Evolutionary conservation across 64 coral and sea anemone genomes (phyloP), one percentile per base, ranked within the genome.

Genomic region (Dendrophyllia cribrosa): DNA sequence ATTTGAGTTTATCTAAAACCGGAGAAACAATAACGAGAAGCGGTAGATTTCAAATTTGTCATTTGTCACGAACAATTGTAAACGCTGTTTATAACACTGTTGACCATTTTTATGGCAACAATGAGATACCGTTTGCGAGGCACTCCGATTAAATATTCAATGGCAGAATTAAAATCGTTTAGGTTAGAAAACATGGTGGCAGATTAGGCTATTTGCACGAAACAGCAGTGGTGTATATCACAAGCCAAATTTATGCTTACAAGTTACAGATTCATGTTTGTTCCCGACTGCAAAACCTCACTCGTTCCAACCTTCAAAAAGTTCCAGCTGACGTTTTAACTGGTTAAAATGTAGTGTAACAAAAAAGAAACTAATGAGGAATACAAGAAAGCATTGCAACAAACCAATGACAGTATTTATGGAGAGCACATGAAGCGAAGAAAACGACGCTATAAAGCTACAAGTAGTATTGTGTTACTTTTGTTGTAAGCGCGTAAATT

Each of bases 401-500:
- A 23, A 60, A 20, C 7, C 62, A 21, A 48, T n/a, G 3, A 16
- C 4, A 6, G 1, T 5, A 84, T 50, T 84, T 68, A 49, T 51
- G 34, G 67, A n/a, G 4, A 23, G n/a, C 43, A 23, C 48, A 84
- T 51, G 45, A 84, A 51, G 80, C 80, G 61, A 84, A 51, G 55
- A 79, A 67, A 91, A 79, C 76, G 89, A 91, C 89, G 77, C 89
- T 53, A 83, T 58, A 46, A 58, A 44, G 23, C 49, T 81, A 8
- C 22, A 74, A 26, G 43, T 45, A 51, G 89, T 91, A 91, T 84
- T 84, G 89, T 91, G 89, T 84, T 91, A 91, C 89, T 91, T 74
- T 58, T 50, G 26, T 51, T 68, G 43, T 52, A 84, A 84, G 80
- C 80, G 80, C 60, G 62, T 49, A 66, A 66, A 83, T 66, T 65